Conservation (phyloP, 2,797 vertebrate genomes). For the Diplodus puntazzo region DNA sequence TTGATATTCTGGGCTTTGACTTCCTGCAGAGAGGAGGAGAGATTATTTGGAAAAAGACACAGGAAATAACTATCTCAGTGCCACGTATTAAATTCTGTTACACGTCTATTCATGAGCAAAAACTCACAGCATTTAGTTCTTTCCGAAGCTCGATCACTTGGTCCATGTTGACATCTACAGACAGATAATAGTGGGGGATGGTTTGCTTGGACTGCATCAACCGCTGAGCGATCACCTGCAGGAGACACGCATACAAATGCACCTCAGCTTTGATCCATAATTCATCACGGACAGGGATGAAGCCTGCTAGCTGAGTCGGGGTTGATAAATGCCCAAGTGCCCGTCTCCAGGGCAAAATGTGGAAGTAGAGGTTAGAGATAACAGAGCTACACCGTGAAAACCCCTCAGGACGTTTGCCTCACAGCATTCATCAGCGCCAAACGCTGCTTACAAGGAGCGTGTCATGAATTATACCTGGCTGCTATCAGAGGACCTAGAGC, state of each 20-base stretch:
- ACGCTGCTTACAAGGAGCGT: background rate
- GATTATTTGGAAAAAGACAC: background rate
- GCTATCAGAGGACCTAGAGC: background rate
- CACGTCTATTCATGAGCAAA: background rate
- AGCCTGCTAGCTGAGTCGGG: slow-evolving; percentile 1
- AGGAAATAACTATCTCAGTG: slow-evolving; percentile 10
- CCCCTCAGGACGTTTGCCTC: slow-evolving; percentile 30
- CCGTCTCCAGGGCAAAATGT: slow-evolving; percentile 42
- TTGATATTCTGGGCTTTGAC: slow-evolving; percentile 92
- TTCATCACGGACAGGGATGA: slow-evolving; percentile 38
- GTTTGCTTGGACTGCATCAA: slow-evolving; percentile 98
- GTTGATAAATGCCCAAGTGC: slow-evolving; percentile 28
- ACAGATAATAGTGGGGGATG: slow-evolving; percentile 99
- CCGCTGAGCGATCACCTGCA: slow-evolving; percentile 96
- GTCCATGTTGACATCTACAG: slow-evolving; percentile 96
- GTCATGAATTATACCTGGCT: slow-evolving; percentile 8
- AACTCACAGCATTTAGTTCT: slow-evolving; percentile 93
- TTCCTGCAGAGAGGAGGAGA: slow-evolving; percentile 81
- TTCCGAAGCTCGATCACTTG: slow-evolving; percentile 92
- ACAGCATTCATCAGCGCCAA: slow-evolving; percentile 8
- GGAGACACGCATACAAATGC: slow-evolving; percentile 30
- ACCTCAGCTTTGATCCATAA: slow-evolving; percentile 52
- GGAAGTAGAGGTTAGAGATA: slow-evolving; percentile 45
- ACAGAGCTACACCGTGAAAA: slow-evolving; percentile 28
- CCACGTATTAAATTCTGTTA: background rate